Conservation (phyloP, 2,113 vertebrate genomes). For the Synchiropus splendidus region DNA sequence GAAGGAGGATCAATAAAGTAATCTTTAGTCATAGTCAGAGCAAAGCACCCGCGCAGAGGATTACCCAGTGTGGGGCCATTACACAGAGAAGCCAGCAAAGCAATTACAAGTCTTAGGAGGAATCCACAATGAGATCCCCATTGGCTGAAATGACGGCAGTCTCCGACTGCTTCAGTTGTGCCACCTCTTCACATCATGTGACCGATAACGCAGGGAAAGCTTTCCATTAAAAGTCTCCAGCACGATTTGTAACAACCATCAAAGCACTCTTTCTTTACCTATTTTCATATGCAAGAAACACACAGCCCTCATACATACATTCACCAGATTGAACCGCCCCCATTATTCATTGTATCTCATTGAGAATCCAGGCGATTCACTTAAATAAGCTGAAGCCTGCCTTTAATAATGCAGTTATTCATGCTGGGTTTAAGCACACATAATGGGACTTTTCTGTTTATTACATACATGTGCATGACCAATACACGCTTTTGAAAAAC, state of each 20-base stretch:
- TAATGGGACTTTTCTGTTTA: too few relatives aligned
- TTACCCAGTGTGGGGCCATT: constrained; percentile 51
- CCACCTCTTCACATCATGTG: constrained; percentile 7
- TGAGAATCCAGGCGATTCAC: too few relatives aligned
- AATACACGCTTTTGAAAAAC: too few relatives aligned
- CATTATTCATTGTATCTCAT: too few relatives aligned
- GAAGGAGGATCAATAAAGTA: constrained; percentile 49
- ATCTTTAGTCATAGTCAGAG: constrained; percentile 51
- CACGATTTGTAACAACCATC: not conserved
- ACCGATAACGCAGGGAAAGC: constrained; percentile 10
- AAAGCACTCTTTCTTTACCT: too few relatives aligned
- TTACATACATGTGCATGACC: too few relatives aligned
- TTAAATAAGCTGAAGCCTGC: too few relatives aligned
- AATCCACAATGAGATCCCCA: constrained; percentile 44
- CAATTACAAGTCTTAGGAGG: constrained; percentile 52
- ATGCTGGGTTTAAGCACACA: too few relatives aligned
- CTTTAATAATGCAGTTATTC: too few relatives aligned
- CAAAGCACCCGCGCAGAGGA: constrained; percentile 20
- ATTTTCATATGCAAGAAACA: too few relatives aligned
- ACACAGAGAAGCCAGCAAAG: constrained; percentile 47
- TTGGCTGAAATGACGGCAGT: constrained; percentile 30
- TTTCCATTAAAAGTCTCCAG: constrained; percentile 15
- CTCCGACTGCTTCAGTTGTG: constrained; percentile 9
- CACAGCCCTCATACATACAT: too few relatives aligned
- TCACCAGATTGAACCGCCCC: too few relatives aligned